A percentile compares a stretch with the other conserved stretches of the same genome.
phyloP scores from a whole-genome alignment of 1,140 invertebrate genomes.

The Zaprionus ghesquierei region DNA sequence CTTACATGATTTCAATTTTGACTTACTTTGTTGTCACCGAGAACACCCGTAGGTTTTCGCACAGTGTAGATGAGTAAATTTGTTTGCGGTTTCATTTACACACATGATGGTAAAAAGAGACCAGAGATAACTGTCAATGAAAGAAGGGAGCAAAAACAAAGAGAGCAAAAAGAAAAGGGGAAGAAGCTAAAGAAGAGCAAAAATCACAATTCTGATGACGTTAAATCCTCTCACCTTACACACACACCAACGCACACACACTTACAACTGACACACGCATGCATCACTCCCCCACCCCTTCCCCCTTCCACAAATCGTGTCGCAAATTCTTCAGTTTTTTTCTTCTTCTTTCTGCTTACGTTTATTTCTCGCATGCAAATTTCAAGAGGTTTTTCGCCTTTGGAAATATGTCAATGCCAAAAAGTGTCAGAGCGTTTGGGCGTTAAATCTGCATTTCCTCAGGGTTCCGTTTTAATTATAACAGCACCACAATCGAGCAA shows the following conservation, averaged over 20 bases:
- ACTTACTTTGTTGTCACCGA: not conserved
- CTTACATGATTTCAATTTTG: not conserved
- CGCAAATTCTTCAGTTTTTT: not conserved
- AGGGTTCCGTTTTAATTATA: conserved; percentile 52
- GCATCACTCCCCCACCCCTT: not conserved
- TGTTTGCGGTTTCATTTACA: conserved; percentile 28
- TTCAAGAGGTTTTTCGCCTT: conserved; percentile 35
- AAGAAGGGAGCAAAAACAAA: not conserved
- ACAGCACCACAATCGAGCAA: not conserved
- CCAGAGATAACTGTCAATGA: not conserved
- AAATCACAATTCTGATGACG: conserved; percentile 17
- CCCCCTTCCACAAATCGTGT: not conserved
- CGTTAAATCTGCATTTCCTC: conserved; percentile 54
- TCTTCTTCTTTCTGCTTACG: not conserved
- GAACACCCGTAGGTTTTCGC: not conserved
- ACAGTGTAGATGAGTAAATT: conserved; percentile 27
- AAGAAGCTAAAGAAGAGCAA: not conserved
- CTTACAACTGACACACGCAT: not conserved
- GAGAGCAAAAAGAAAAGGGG: not conserved
- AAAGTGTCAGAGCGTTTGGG: conserved; percentile 36
- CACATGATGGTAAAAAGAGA: conserved; percentile 30
- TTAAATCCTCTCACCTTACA: conserved; percentile 16
- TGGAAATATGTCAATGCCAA: conserved; percentile 54
- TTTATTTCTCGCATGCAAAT: conserved; percentile 40
- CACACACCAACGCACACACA: not conserved